Evolutionary conservation across 2,888 invertebrate species (phyloP), one percentile per base, ranked within the genome.

Genomic region (Cosmia pyralina): DNA sequence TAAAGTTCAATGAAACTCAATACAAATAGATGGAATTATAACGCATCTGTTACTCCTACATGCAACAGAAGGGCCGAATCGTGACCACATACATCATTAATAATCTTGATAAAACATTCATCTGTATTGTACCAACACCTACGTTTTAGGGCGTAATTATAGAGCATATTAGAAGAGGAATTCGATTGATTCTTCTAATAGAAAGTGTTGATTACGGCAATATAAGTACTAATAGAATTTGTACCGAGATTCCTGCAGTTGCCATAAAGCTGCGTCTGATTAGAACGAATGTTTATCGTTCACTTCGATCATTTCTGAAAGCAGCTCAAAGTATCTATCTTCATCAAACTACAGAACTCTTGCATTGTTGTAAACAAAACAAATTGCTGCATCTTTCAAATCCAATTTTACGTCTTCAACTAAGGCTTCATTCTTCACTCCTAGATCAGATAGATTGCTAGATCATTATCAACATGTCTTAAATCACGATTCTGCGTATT

Each of bases 81-180:
- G 76, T 81, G 84, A 81, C 79, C 62, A 41, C 70, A 69, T 62
- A 71, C 13, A 79, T 82, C 77, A 85, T 85, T 75, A 85, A 83
- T 84, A 75, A 75, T 72, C 58, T 75, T 69, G 66, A 81, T 76
- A 71, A 81, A 78, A 74, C 81, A 81, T 79, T 74, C 72, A 71
- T 76, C 75, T 72, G 60, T 75, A 73, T 64, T 77, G 38, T 84
- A 70, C 59, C 69, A 70, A 79, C 83, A 82, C 81, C 83, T 83
- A 85, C 72, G 41, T 64, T 69, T 69, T 60, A 71, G 53, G 62
- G 78, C 66, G 77, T 85, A 85, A 85, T 85, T 85, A 79, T 72
- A 81, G 81, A 76, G 72, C 74, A 66, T 70, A 77, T 75, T 77
- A 78, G 44, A 69, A 50, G 7, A 75, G 66, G 71, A 66, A 74